Base-by-base conservation (phyloP, 1,140 invertebrate genomes). In the Pomacea maculata region DNA sequence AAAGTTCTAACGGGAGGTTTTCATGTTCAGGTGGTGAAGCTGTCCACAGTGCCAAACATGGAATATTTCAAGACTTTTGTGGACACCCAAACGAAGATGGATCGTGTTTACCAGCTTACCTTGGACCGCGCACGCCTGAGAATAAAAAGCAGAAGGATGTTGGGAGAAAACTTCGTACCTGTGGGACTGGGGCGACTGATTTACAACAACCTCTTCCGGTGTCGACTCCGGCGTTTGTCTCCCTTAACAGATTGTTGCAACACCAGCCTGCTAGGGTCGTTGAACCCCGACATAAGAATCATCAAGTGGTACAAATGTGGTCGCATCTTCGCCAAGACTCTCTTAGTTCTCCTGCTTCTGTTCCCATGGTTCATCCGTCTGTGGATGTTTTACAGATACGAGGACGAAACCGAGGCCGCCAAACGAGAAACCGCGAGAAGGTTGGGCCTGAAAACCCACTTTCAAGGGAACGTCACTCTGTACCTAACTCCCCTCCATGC, bases 401-500 rank as follows among this genome's bases (percentile, higher is more conserved):
- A 87, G 74, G 34, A n/a, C 21, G 34, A 64, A 19, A 45, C 25
- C 29, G 64, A 61, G 29, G 9, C 12, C 19, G 45, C 75, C 5
- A 74, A 63, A 61, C 34, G 21, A 72, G 71, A 19, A 15, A 70
- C 57, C 1, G 78, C n/a, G 34, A 21, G 34, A 70, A 45, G 34
- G 34, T 6, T 75, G 29, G 79, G 82, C 12, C 61, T 83, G 54
- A 65, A 57, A 45, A 55, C 70, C n/a, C 67, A 68, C 34, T 84
- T 83, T 55, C 70, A 65, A 25, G 84, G 85, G 67, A 86, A 81
- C 81, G 52, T 88, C 15, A 78, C 81, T 1, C 25, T 82, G 11
- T 82, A 82, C 71, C 79, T 88, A 0, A 83, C 84, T 3, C 87
- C 87, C 11, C 55, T 87, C 21, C 87, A 88, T 64, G 72, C 52